Conservation (phyloP, 2,113 vertebrate species). For the Peromyscus polionotus region DNA sequence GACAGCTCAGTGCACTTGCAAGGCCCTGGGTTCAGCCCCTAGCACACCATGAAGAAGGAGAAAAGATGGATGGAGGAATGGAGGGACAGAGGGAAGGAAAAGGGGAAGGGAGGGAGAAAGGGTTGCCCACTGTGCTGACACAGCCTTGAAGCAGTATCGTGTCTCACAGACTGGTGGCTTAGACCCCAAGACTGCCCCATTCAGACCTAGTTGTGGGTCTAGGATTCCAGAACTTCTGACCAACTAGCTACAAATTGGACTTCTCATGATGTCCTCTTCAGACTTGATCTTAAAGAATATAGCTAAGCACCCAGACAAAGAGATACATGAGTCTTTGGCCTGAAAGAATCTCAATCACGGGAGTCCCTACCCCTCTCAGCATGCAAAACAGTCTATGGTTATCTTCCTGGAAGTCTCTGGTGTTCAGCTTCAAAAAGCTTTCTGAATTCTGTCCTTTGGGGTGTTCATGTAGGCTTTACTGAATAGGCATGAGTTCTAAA, state of each 20-base stretch:
- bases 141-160: neutral
- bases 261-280: neutral
- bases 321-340: neutral
- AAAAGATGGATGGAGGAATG: neutral
- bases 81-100: neutral
- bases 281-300: neutral
- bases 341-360: neutral
- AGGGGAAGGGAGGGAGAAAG: neutral
- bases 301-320: neutral
- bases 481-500: neutral
- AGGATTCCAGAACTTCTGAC: neutral
- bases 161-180: neutral
- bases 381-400: neutral
- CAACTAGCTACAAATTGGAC: neutral
- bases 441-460: neutral
- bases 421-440: neutral
- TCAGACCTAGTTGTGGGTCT: neutral
- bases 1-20: neutral
- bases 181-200: neutral
- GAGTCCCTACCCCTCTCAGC: neutral
- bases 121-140: neutral
- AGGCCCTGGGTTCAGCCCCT: neutral
- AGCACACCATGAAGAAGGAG: neutral
- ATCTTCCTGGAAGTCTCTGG: neutral
- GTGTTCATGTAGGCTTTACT: neutral